Evolutionary conservation across 2,888 invertebrate genomes (phyloP).

Genomic region (Trachelus troglodyta): DNA sequence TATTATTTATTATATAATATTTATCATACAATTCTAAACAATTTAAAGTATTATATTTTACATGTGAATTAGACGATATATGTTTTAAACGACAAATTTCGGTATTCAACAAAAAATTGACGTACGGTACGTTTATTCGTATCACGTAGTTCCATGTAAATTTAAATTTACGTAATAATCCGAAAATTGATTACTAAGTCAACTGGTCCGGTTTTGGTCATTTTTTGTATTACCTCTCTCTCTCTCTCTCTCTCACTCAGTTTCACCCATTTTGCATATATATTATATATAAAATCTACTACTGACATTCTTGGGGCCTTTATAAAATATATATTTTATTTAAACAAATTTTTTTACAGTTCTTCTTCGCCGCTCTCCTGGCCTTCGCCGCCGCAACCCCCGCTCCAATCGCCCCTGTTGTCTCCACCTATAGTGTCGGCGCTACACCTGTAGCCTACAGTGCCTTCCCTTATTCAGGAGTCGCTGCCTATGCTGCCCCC

Average conservation of each 20-base stretch:
- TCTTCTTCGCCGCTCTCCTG: constrained; percentile 64
- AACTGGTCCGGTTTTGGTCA: background rate
- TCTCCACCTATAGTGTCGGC: constrained; percentile 57
- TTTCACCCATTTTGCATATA: background rate
- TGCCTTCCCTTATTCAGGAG: constrained; percentile 28
- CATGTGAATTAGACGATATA: background rate
- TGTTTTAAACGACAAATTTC: background rate
- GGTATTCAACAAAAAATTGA: background rate
- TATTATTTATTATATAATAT: background rate
- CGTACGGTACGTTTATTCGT: background rate
- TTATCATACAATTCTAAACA: background rate
- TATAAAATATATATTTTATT: background rate
- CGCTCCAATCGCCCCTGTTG: constrained; percentile 53
- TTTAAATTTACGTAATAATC: background rate
- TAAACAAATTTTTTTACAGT: constrained; percentile 51
- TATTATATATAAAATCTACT: background rate
- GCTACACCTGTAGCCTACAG: constrained; percentile 53
- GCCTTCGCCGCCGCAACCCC: constrained; percentile 67
- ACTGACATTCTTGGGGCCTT: background rate
- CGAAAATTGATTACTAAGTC: background rate
- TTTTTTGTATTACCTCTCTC: background rate
- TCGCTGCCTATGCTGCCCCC: constrained; percentile 44
- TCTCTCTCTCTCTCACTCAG: too few species aligned
- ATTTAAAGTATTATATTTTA: background rate
- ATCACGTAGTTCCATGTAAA: background rate